Base-by-base conservation (phyloP, 2,888 invertebrate genomes). In the Clistopyga incitator region DNA sequence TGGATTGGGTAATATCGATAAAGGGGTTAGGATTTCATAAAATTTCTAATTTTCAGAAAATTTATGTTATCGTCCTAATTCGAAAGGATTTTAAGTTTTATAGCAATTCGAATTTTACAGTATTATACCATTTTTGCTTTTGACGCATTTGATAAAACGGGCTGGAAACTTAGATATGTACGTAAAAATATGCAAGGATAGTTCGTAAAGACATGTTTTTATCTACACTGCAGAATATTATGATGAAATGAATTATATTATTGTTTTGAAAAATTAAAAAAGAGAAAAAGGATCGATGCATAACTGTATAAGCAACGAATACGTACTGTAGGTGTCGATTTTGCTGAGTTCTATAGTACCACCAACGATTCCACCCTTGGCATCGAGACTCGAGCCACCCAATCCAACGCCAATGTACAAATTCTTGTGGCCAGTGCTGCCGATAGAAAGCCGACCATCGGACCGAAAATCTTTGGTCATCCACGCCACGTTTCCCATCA, bases 401-500 rank as follows among this genome's bases (percentile, higher is more conserved):
- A 99, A 94, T 84, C 98, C 98, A 52, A 98, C 95, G 65, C 97
- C 97, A 82, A 98, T 96, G 93, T 97, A 97, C 95, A 99, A 96
- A 94, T 99, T 98, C 93, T 98, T 98, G 92, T 98, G 98, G 0
- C 98, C 98, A 1, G 97, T 97, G 92, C 98, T 98, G 89, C 98
- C 98, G 90, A 99, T 98, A 84, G 98, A 98, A 29, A 99, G 94
- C 45, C 98, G 95, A 0, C 99, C 99, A 90, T 98, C 97, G 75
- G 98, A 98, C 91, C 97, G 96, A 92, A 99, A 98, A 92, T 98
- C 98, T 92, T 97, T 97, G 10, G 98, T 98, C 92, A 98, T 95
- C 98, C 98, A 99, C 96, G 96, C 96, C 81, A 99, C 99, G 92
- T 99, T 99, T 15, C 99, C 99, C 98, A 99, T 99, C 0, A 99